A percentile compares a stretch with the other conserved stretches of the same genome.
These are phyloP conservation scores for Bujurquina vittata DNA, from an alignment of 2,113 vertebrate genomes.

Conservation along the genomic window DNA sequence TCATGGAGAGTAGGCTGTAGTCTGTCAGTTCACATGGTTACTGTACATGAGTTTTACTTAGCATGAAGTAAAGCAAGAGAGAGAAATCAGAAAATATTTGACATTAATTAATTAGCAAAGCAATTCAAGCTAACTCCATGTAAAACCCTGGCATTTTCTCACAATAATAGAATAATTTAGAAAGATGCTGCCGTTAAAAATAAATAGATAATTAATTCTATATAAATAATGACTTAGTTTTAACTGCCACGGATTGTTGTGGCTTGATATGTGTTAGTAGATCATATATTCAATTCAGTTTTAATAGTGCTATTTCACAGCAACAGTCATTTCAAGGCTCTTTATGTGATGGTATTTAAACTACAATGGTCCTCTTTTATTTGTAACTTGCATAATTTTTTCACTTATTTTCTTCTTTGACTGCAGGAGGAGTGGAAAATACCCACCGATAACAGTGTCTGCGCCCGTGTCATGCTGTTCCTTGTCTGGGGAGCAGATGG, in stretches of 20 bases:
- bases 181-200: neutral
- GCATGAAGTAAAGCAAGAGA: constrained; percentile 24
- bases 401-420: neutral
- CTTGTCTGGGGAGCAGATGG: constrained; percentile 72
- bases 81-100: neutral
- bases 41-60: constrained; percentile 36
- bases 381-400: constrained; percentile 7
- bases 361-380: neutral
- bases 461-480: constrained; percentile 66
- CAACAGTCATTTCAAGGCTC: neutral
- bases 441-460: constrained; percentile 83
- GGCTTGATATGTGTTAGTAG: neutral
- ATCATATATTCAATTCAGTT: neutral
- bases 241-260: neutral
- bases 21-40: constrained; percentile 56
- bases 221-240: neutral
- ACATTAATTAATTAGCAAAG: neutral
- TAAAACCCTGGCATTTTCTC: neutral
- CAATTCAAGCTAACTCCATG: neutral
- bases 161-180: neutral
- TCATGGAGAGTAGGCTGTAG: constrained; percentile 55
- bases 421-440: neutral
- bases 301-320: neutral
- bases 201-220: neutral
- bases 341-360: neutral